Base-by-base conservation (phyloP, 2,113 vertebrate species). In the Equus przewalskii region DNA sequence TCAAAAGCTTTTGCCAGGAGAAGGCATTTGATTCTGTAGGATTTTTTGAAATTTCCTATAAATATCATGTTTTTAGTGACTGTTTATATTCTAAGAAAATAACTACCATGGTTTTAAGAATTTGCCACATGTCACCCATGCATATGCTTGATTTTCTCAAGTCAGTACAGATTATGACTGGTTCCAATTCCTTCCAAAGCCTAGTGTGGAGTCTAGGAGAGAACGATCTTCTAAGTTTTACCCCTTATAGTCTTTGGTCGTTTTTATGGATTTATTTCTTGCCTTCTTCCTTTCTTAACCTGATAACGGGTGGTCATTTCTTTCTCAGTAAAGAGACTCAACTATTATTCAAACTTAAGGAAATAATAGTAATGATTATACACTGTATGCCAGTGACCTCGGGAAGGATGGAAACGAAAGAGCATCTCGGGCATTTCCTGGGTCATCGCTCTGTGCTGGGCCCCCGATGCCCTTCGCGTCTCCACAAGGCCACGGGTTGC, bases 341-440 rank as follows among this genome's bases (percentile, higher is more conserved):
- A 1, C 6, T 15, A 2, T 78, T 41, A 8, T 10, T 33, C 18
- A 44, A 41, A 26, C 1, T 0, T n/a, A 16, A 6, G 7, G 6
- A 36, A 41, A 33, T 19, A 46, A 33, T 72, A 26, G 16, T 21
- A 16, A 22, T 12, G 14, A 8, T 22, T 18, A 28, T 24, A 58
- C 14, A 0, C 49, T 9, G 28, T 0, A 0, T 15, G 51, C 4
- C 60, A 1, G 2, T 14, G 7, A 6, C 58, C 26, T 1, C 2
- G 10, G 22, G 41, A 18, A 58, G 22, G 18, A 14, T 13, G 21
- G 36, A 49, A 2, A 5, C 13, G 4, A 14, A 30, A 60, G 56
- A 3, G 11, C 62, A 1, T 46, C 28, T 30, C 19, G 0, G 13
- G 6, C 8, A 3, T 2, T 15, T 4, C 44, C 49, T 0, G 18